phyloP scores from a whole-genome alignment of 2,888 invertebrate genomes.

The Lobophora halterata region DNA sequence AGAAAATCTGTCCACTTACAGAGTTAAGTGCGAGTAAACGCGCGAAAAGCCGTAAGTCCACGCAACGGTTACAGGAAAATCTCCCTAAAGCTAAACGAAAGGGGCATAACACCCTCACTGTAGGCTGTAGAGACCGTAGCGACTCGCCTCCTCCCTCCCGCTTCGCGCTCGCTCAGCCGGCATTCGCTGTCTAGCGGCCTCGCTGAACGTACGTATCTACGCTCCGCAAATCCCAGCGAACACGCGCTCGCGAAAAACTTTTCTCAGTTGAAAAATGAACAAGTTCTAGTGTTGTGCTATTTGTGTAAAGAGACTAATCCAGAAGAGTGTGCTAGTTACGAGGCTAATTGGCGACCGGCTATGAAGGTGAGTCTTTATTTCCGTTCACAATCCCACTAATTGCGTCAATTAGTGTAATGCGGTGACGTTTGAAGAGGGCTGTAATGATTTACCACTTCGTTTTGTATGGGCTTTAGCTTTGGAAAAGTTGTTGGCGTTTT shows the following conservation, averaged over 20 bases:
- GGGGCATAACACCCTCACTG: constrained; percentile 67
- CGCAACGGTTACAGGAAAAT: constrained; percentile 58
- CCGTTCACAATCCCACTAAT: constrained; percentile 80
- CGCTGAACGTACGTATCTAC: constrained; percentile 50
- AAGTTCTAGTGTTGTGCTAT: constrained; percentile 59
- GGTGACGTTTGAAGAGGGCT: constrained; percentile 77
- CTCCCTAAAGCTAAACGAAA: constrained; percentile 68
- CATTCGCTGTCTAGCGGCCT: constrained; percentile 67
- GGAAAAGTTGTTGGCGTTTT: constrained; percentile 44
- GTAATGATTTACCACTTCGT: constrained; percentile 66
- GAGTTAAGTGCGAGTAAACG: constrained; percentile 58
- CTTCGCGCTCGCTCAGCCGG: too few species aligned
- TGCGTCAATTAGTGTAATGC: constrained; percentile 80
- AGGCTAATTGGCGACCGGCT: constrained; percentile 79
- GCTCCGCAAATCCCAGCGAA: constrained; percentile 23
- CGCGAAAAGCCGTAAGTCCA: constrained; percentile 49
- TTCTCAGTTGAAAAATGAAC: constrained; percentile 69
- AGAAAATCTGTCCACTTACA: constrained; percentile 78
- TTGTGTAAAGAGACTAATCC: constrained; percentile 54
- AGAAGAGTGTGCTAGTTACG: constrained; percentile 70
- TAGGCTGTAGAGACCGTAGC: constrained; percentile 42
- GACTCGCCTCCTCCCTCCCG: constrained; percentile 44
- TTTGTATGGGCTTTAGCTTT: constrained; percentile 36
- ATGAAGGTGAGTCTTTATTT: constrained; percentile 81
- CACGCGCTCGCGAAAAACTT: constrained; percentile 76